phyloP scores from a whole-genome alignment of 64 coral and sea anemone genomes.

The Montipora sp. region DNA sequence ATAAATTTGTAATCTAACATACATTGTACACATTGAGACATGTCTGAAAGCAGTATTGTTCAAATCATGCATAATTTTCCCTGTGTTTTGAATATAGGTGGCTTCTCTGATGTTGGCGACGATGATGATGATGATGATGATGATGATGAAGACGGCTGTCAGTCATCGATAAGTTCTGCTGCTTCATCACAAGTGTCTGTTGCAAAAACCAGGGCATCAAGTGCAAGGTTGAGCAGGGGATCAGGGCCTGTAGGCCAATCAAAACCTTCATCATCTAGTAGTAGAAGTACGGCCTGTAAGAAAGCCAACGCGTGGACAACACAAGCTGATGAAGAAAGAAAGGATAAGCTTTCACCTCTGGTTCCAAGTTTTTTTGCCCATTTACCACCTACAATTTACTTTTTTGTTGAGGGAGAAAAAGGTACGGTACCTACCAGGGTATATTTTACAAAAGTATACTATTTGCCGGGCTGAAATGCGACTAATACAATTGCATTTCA shows the following conservation, averaged over 20 bases:
- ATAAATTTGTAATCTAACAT: too few species aligned
- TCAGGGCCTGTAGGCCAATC: conserved; percentile 24
- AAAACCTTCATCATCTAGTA: neutral
- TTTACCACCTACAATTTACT: conserved; percentile 82
- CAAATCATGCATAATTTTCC: too few species aligned
- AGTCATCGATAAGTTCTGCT: conserved; percentile 52
- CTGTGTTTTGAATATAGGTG: neutral
- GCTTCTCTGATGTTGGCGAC: conserved; percentile 19
- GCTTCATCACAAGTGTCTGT: conserved; percentile 39
- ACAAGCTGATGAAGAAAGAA: neutral
- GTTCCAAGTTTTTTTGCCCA: conserved; percentile 85
- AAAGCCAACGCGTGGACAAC: conserved; percentile 29
- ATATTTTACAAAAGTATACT: too few species aligned
- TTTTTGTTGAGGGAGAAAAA: conserved; percentile 93
- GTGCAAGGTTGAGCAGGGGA: conserved; percentile 68
- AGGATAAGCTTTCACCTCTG: conserved; percentile 46
- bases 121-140: conserved; percentile 23
- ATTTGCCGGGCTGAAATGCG: too few species aligned
- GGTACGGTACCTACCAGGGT: conserved; percentile 36
- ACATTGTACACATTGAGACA: too few species aligned
- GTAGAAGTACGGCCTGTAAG: neutral
- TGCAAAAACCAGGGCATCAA: conserved; percentile 71
- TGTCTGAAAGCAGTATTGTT: too few species aligned
- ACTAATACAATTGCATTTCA: too few species aligned
- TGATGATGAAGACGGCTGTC: conserved; percentile 29